A percentile compares a stretch with the other conserved stretches of the same genome.
Conservation (phyloP, 1,140 invertebrate genomes). For the Eciton burchellii region DNA sequence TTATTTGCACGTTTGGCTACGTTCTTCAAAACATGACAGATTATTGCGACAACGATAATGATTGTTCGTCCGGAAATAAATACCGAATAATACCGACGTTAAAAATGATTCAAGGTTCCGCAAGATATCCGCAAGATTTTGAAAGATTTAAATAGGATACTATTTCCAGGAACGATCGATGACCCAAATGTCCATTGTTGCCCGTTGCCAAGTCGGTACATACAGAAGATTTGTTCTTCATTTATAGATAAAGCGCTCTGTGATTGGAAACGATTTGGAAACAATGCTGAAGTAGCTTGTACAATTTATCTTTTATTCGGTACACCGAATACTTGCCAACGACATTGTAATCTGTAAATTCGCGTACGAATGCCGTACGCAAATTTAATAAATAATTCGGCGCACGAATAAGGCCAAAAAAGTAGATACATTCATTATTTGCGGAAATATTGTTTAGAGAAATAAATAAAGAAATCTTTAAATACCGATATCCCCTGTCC, state of each 20-base stretch:
- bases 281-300: not conserved
- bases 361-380: not conserved
- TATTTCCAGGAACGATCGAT: conserved; percentile 60
- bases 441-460: too few relatives aligned
- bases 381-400: not conserved
- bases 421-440: not conserved
- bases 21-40: not conserved
- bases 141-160: conserved; percentile 43
- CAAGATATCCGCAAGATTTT: conserved; percentile 15
- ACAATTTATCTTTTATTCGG: conserved; percentile 17
- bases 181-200: conserved; percentile 66
- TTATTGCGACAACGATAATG: conserved; percentile 2
- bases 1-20: not conserved
- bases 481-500: not conserved
- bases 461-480: not conserved
- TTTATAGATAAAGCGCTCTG: conserved; percentile 40
- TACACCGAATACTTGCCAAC: not conserved
- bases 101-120: conserved; percentile 2
- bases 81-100: not conserved
- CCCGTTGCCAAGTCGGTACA: conserved; percentile 63
- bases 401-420: conserved; percentile 13
- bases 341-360: not conserved
- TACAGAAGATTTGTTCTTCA: conserved; percentile 41
- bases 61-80: not conserved
- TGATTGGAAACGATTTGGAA: conserved; percentile 54